Evolutionary conservation across 2,797 vertebrate species (phyloP).

Genomic region (Neostethus bicornis): DNA sequence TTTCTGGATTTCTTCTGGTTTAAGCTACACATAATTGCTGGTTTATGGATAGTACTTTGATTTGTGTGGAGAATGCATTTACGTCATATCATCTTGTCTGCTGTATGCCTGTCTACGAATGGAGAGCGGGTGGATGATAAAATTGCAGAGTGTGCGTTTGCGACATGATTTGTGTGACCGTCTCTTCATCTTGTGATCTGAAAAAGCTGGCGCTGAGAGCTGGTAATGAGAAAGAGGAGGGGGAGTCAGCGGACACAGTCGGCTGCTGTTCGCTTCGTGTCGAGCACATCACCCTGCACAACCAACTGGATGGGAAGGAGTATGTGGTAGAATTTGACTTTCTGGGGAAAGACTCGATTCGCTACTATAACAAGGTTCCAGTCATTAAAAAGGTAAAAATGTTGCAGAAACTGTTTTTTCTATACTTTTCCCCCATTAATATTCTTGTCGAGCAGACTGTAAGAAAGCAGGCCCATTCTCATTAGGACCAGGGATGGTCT

Average conservation of each 20-base stretch:
- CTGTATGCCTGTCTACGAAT: neutral
- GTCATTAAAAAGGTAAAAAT: constrained; percentile 78
- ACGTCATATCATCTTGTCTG: constrained; percentile 1
- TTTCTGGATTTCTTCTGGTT: constrained; percentile 28
- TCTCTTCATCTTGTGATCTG: constrained; percentile 35
- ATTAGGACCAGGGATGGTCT: too few species aligned
- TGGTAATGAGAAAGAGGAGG: constrained; percentile 85
- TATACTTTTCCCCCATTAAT: too few species aligned
- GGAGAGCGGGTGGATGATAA: neutral
- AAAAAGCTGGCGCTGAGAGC: constrained; percentile 81
- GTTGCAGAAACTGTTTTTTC: neutral
- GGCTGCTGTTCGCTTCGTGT: constrained; percentile 85
- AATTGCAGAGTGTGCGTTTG: neutral
- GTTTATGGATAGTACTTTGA: neutral
- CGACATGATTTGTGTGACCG: constrained; percentile 15
- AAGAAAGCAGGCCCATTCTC: too few species aligned
- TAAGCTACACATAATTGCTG: constrained; percentile 4
- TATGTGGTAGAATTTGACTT: constrained; percentile 82
- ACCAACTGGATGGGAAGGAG: constrained; percentile 69
- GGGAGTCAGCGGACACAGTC: constrained; percentile 83
- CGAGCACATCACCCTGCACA: constrained; percentile 80
- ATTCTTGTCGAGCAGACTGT: too few species aligned
- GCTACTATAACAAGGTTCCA: constrained; percentile 82
- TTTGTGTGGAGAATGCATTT: neutral
- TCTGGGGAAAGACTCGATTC: constrained; percentile 84